Conservation (phyloP, 2,797 vertebrate species). For the Lutra lutra region DNA sequence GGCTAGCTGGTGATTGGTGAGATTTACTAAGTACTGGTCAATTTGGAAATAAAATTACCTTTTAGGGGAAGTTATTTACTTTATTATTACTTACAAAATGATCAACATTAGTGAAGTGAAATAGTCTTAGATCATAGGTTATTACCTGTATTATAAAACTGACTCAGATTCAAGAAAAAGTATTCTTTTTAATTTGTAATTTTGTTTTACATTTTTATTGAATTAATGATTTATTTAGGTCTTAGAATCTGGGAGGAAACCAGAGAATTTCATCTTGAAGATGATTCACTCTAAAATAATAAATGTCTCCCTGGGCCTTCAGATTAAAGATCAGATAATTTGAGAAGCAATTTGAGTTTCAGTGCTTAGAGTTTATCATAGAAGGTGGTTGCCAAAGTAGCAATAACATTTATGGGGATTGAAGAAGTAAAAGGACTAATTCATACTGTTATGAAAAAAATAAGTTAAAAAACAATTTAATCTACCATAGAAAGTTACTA, state of each 20-base stretch:
- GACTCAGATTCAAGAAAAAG: neutral
- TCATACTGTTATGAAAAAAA: neutral
- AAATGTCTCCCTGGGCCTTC: neutral
- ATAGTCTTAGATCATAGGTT: neutral
- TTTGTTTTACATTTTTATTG: neutral
- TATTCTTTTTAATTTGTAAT: neutral
- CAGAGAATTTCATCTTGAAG: neutral
- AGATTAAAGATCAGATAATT: neutral
- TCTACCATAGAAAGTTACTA: neutral
- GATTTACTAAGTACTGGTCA: neutral
- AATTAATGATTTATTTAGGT: neutral
- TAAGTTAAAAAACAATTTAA: neutral
- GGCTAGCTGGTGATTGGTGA: neutral
- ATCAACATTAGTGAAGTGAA: neutral
- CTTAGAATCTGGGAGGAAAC: neutral
- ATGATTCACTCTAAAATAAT: conserved; percentile 1
- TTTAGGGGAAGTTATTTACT: neutral
- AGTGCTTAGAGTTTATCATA: neutral
- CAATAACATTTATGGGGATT: neutral
- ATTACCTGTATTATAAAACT: neutral
- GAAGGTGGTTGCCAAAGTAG: neutral
- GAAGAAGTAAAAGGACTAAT: neutral
- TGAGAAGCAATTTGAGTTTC: neutral
- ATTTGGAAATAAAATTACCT: neutral
- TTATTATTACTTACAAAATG: neutral